phyloP scores from a whole-genome alignment of 1,140 invertebrate genomes.

The Reticulitermes speratus region DNA sequence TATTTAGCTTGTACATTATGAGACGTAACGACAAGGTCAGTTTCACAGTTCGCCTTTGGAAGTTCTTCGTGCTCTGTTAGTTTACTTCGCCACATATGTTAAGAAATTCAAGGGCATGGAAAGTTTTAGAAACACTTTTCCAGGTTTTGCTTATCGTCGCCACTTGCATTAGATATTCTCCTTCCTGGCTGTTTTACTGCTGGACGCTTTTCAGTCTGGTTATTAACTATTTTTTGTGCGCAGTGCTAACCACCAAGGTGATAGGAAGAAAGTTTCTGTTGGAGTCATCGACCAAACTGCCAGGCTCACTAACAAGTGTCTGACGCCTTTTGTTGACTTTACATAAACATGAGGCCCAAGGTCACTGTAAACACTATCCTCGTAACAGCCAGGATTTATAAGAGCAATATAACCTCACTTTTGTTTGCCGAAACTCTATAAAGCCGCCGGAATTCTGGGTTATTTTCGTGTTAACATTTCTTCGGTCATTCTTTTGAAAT shows the following conservation, averaged over 20 bases:
- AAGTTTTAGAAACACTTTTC: too few relatives aligned
- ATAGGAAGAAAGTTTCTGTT: not conserved
- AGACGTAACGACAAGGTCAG: too few relatives aligned
- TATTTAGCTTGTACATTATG: too few relatives aligned
- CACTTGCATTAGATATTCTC: too few relatives aligned
- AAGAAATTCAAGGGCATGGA: too few relatives aligned
- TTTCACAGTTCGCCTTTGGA: too few relatives aligned
- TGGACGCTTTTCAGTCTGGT: too few relatives aligned
- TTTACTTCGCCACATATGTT: too few relatives aligned
- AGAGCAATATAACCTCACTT: slow-evolving; percentile 9
- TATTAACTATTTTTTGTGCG: too few relatives aligned
- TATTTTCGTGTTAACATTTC: slow-evolving; percentile 1
- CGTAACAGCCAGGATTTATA: not conserved
- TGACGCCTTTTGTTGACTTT: slow-evolving; percentile 4
- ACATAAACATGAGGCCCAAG: slow-evolving; percentile 12
- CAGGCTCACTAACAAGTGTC: not conserved
- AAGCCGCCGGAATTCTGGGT: slow-evolving; percentile 5
- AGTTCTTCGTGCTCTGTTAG: too few relatives aligned
- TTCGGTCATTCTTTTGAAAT: not conserved
- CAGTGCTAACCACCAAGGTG: not conserved
- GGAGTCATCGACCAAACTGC: not conserved
- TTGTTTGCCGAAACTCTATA: slow-evolving; percentile 8
- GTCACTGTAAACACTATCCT: not conserved
- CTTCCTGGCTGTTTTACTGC: too few relatives aligned
- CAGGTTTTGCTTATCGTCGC: too few relatives aligned